Base-by-base conservation (phyloP, 2,113 vertebrate species). In the Heloderma charlesbogerti region DNA sequence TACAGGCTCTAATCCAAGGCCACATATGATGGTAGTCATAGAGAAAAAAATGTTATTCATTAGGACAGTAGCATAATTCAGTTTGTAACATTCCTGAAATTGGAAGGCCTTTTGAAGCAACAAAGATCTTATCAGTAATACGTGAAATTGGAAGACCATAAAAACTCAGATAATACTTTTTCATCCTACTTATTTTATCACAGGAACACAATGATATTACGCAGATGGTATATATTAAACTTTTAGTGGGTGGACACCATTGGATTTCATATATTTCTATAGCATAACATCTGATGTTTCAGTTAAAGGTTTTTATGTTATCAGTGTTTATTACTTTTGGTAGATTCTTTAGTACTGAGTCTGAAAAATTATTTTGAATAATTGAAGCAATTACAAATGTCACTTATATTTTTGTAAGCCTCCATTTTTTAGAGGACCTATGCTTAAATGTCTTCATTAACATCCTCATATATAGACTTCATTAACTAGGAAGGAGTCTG, bases 1-100 rank as follows among this genome's bases (percentile, higher is more conserved):
- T 91, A 89, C 15, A 86, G 51, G 69, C 60, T 95, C 80, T 92
- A 94, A 92, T 95, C 71, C 72, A 92, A 93, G 95, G 72, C 91
- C 60, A 88, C 91, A 43, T 67, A 29, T 85, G 48, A 66, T 88
- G 51, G 10, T 86, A 85, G 34, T 51, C 90, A 51, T 92, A 86
- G 91, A 90, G 84, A 66, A 48, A 88, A 95, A 75, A 92, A 93
- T 0, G 0, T 2, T 4, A 8, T 86, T 37, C 87, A 72, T 57
- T 45, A 27, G 48, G 92, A 31, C 88, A 66, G 29, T 90, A 74
- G 79, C 22, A 10, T 90, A 92, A 66, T 90, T 67, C 71, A 92
- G 48, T 92, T 92, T 92, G 27, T 77, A 66, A 90, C 86, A 51
- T 60, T 60, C 13, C 57, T 88, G 40, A 92, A 71, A 94, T 71